Percentiles rank a stretch among this genome's conserved stretches.
Evolutionary conservation across 2,888 invertebrate genomes (phyloP).

Genomic region (Bembecia ichneumoniformis): DNA sequence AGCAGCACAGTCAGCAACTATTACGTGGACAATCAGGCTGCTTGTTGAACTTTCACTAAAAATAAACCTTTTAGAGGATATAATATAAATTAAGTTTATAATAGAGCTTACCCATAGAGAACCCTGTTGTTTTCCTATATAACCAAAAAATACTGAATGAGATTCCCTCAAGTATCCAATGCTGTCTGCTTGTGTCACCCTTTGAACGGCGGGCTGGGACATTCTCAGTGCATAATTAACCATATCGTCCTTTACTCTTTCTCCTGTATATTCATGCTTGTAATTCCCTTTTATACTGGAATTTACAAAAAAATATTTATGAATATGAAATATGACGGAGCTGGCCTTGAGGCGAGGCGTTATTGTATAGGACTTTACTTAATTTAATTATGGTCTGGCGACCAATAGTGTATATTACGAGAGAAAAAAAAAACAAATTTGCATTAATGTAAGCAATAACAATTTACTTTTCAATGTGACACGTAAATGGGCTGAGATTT

Average conservation of each 20-base stretch:
- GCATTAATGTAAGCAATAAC: no score
- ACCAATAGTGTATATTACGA: no score
- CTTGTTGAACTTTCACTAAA: neutral
- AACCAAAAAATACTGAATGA: conserved; percentile 89
- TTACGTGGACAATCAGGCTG: neutral
- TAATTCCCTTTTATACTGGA: conserved; percentile 85
- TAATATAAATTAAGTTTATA: no score
- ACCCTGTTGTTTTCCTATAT: conserved; percentile 83
- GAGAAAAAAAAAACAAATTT: no score
- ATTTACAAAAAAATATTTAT: conserved; percentile 19
- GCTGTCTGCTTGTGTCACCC: conserved; percentile 83
- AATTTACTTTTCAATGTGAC: no score
- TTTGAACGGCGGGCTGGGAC: conserved; percentile 89
- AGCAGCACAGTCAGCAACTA: no score
- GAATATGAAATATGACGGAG: no score
- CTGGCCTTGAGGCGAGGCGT: no score
- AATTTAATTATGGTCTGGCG: no score
- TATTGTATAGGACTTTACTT: no score
- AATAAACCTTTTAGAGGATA: no score
- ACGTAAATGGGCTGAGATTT: no score
- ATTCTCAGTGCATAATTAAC: conserved; percentile 91
- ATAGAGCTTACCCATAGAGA: conserved; percentile 77
- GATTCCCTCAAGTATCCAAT: conserved; percentile 81
- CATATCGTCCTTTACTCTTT: conserved; percentile 90
- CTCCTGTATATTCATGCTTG: conserved; percentile 85